Conservation (phyloP, 2,797 vertebrate genomes). For the Glyptemys insculpta region DNA sequence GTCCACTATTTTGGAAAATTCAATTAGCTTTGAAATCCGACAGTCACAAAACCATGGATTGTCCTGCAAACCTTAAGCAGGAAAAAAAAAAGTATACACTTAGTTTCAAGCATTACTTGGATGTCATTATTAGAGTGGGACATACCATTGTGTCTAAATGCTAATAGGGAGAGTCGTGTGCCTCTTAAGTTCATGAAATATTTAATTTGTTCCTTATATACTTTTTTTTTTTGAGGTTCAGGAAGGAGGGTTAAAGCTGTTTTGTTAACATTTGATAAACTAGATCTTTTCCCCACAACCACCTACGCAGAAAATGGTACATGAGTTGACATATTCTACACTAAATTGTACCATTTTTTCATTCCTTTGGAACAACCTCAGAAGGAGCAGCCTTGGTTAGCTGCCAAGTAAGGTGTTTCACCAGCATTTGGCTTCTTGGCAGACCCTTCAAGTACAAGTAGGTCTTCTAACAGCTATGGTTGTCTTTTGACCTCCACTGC, state of each 20-base stretch:
- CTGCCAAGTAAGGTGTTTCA: neutral
- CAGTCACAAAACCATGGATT: constrained; percentile 98
- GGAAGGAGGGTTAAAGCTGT: neutral
- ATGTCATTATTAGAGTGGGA: neutral
- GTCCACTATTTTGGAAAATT: constrained; percentile 89
- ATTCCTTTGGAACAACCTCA: neutral
- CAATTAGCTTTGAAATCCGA: constrained; percentile 93
- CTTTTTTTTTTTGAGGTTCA: neutral
- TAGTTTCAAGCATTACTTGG: neutral
- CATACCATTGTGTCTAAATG: neutral
- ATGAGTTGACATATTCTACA: neutral
- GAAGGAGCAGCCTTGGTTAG: neutral
- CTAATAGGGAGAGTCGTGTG: neutral
- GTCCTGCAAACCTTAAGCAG: constrained; percentile 91
- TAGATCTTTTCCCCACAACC: neutral
- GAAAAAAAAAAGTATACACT: neutral
- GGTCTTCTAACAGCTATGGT: neutral
- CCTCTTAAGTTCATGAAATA: neutral
- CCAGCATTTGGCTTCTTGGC: neutral
- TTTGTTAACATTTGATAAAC: neutral
- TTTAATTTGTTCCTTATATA: neutral
- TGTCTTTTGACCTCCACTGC: neutral
- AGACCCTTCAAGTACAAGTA: neutral
- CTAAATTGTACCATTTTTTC: neutral
- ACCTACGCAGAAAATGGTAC: neutral